These are phyloP conservation scores for Pogoniulus pusillus DNA, from an alignment of 2,797 vertebrate genomes.

Conservation along the genomic window DNA sequence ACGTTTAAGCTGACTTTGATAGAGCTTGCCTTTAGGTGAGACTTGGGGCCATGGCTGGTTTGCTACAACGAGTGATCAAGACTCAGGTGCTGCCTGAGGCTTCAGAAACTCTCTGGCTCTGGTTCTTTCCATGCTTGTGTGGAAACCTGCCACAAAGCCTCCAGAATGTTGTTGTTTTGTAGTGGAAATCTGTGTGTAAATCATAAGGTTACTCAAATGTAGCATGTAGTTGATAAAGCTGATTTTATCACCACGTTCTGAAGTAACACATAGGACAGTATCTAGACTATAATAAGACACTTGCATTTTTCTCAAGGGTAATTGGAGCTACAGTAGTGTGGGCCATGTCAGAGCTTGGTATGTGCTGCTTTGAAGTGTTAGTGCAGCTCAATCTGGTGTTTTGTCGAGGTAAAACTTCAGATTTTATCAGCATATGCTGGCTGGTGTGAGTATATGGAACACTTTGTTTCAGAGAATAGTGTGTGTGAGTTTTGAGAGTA, in stretches of 20 bases:
- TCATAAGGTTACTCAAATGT: not conserved
- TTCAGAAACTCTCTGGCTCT: not conserved
- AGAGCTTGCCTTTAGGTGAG: not conserved
- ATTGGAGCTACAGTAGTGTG: not conserved
- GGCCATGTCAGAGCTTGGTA: not conserved
- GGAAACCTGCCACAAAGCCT: not conserved
- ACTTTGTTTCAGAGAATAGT: not conserved
- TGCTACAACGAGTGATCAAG: not conserved
- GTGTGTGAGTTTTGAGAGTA: slow-evolving; percentile 35
- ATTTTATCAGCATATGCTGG: not conserved
- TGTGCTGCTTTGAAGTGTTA: slow-evolving; percentile 5
- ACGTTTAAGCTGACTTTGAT: not conserved
- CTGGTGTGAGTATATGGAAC: not conserved
- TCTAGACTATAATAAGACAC: not conserved
- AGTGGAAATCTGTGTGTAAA: not conserved
- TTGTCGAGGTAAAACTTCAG: not conserved
- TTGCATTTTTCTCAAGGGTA: not conserved
- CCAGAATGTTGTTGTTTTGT: not conserved
- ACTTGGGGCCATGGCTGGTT: not conserved
- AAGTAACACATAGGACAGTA: not conserved
- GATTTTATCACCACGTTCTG: not conserved
- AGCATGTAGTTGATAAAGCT: not conserved
- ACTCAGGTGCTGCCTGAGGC: not conserved
- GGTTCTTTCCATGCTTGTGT: not conserved
- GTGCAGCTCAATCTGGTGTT: not conserved